A percentile compares a stretch with the other conserved stretches of the same genome.
Conservation (phyloP, 2,797 vertebrate genomes). For the Anguilla anguilla region DNA sequence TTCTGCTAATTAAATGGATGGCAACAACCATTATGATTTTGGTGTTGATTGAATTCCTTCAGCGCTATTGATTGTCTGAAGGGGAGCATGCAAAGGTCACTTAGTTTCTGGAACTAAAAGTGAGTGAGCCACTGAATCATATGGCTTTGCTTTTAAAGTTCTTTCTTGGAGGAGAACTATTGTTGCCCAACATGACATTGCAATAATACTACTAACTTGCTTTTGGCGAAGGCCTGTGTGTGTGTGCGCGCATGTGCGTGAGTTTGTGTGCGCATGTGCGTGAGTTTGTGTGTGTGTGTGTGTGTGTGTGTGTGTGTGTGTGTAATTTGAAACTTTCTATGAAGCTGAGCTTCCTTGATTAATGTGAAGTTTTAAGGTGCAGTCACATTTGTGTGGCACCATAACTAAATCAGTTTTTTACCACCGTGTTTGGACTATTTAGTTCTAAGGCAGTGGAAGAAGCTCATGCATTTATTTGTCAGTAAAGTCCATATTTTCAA, state of each 20-base stretch:
- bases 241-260: background rate
- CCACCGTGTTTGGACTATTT: background rate
- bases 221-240: background rate
- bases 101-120: background rate
- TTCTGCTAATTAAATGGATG: slow-evolving; percentile 1
- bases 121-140: background rate
- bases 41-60: background rate
- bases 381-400: background rate
- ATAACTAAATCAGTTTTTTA: background rate
- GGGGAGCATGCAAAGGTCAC: background rate
- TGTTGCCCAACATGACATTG: background rate
- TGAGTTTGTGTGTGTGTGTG: background rate
- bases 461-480: background rate
- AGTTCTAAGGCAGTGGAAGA: background rate
- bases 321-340: background rate
- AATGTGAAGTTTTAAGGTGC: background rate
- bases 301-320: background rate
- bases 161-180: background rate
- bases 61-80: background rate
- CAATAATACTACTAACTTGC: too few species aligned
- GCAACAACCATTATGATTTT: background rate
- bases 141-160: background rate
- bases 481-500: background rate
- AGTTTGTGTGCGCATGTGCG: background rate
- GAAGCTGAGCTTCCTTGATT: background rate